These are phyloP conservation scores for Campylomormyrus numenius DNA, from an alignment of 2,113 vertebrate genomes.

Conservation along the genomic window DNA sequence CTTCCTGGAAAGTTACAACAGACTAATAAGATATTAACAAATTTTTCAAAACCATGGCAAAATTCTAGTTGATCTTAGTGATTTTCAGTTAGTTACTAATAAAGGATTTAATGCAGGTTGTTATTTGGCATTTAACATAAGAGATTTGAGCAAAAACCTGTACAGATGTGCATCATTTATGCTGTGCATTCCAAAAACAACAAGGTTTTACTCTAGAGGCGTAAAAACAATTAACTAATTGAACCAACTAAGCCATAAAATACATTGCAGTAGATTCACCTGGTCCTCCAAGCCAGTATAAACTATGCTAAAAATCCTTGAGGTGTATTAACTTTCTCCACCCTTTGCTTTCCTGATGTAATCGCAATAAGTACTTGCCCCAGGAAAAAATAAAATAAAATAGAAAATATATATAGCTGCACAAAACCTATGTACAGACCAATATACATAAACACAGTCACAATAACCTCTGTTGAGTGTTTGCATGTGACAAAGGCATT, in stretches of 20 bases:
- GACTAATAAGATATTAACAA: neutral
- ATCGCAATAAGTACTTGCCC: neutral
- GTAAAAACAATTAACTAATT: neutral
- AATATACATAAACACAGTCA: neutral
- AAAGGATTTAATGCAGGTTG: neutral
- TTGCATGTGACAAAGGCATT: conserved; percentile 5
- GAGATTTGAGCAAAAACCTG: neutral
- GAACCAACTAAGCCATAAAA: neutral
- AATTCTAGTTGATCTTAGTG: neutral
- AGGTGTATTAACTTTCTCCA: neutral
- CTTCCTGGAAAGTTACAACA: neutral
- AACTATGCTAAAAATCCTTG: neutral
- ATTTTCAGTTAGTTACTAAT: neutral
- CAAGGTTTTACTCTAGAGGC: neutral
- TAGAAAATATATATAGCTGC: neutral
- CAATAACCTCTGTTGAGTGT: neutral
- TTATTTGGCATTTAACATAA: neutral
- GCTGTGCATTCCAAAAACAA: neutral
- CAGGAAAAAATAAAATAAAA: neutral
- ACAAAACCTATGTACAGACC: neutral
- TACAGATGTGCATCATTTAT: neutral
- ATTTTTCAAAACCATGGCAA: neutral
- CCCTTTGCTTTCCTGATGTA: neutral
- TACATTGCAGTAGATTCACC: neutral
- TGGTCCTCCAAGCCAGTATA: neutral